Conservation (phyloP, 2,888 invertebrate genomes). For the Heteropelma amictum region DNA sequence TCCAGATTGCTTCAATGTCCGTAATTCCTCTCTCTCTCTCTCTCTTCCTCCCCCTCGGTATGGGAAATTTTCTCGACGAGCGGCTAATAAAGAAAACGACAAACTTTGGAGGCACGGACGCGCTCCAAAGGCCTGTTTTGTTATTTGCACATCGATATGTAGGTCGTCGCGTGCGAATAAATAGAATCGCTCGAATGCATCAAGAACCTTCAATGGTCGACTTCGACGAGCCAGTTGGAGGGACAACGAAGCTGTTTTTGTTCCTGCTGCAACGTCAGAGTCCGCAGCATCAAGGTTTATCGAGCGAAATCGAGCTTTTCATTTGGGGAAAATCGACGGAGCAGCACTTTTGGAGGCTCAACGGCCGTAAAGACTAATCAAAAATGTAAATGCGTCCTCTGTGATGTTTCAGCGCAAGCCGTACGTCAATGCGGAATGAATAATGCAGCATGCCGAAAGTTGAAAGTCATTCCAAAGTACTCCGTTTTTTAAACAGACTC, state of each 20-base stretch:
- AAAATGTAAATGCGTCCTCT: too few species aligned
- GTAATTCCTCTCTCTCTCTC: constrained; percentile 15
- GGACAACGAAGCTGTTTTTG: background rate
- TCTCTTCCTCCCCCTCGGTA: too few species aligned
- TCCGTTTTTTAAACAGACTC: too few species aligned
- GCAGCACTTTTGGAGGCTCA: too few species aligned
- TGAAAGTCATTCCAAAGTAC: too few species aligned
- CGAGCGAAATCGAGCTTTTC: background rate
- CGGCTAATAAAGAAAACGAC: constrained; percentile 52
- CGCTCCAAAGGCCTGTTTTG: constrained; percentile 2
- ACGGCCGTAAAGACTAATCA: too few species aligned
- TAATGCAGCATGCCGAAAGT: too few species aligned
- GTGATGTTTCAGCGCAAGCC: too few species aligned
- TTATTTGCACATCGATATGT: constrained; percentile 17
- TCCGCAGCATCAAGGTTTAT: background rate
- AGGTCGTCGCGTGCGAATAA: constrained; percentile 14
- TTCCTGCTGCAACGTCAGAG: background rate
- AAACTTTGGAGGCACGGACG: background rate
- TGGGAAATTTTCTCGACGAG: constrained; percentile 46
- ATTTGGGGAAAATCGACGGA: too few species aligned
- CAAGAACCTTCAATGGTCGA: constrained; percentile 54
- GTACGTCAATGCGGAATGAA: too few species aligned
- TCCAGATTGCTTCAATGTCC: constrained; percentile 36
- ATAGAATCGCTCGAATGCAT: constrained; percentile 7
- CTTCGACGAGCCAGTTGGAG: constrained; percentile 19